phyloP scores from a whole-genome alignment of 2,113 vertebrate species.

The Plectropomus leopardus region DNA sequence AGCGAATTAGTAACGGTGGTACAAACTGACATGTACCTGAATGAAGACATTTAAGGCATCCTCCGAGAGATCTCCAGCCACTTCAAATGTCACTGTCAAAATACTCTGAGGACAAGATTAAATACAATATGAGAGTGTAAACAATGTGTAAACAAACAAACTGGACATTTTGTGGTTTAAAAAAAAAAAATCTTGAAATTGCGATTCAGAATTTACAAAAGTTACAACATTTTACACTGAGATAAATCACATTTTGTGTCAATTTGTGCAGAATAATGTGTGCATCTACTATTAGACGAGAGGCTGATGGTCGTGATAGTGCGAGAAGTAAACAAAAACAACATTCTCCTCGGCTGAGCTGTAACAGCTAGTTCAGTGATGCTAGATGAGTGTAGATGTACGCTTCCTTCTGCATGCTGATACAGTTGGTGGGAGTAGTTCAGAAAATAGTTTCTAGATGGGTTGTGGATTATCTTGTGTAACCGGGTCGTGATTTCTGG shows the following conservation, averaged over 20 bases:
- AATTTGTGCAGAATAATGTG: too few relatives aligned
- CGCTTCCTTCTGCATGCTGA: too few relatives aligned
- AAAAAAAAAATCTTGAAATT: not conserved
- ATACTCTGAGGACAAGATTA: conserved; percentile 85
- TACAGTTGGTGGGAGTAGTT: too few relatives aligned
- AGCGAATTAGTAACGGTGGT: conserved; percentile 40
- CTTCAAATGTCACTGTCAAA: conserved; percentile 94
- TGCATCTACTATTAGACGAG: too few relatives aligned
- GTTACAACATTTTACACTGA: not conserved
- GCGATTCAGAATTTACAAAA: not conserved
- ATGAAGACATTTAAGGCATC: conserved; percentile 92
- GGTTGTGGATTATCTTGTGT: too few relatives aligned
- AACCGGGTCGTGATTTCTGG: too few relatives aligned
- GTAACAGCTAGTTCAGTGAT: too few relatives aligned
- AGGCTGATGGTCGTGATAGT: too few relatives aligned
- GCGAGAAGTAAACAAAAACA: too few relatives aligned
- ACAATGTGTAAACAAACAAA: not conserved
- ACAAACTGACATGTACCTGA: conserved; percentile 85
- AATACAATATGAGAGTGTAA: not conserved
- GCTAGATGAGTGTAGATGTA: too few relatives aligned
- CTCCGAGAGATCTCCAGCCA: conserved; percentile 89
- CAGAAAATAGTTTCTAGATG: too few relatives aligned
- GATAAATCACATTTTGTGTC: not conserved
- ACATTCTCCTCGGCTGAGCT: too few relatives aligned
- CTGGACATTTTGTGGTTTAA: not conserved